Evolutionary conservation across 2,797 vertebrate genomes (phyloP).

Genomic region (Falco naumanni): DNA sequence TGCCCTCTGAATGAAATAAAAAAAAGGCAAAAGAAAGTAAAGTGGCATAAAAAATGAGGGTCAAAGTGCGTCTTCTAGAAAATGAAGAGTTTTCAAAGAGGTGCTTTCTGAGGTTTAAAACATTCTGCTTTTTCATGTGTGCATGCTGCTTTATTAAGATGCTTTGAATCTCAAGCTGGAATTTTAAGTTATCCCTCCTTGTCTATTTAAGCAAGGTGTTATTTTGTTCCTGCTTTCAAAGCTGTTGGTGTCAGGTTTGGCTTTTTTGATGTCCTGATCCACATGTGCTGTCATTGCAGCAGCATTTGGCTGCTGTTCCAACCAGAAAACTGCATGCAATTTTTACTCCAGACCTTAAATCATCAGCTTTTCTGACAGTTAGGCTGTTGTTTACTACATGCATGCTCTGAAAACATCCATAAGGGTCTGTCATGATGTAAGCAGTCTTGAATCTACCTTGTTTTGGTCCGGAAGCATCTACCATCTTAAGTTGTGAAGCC

Average conservation of each 20-base stretch:
- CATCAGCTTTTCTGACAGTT: background rate
- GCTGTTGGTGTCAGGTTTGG: background rate
- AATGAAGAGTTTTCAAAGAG: background rate
- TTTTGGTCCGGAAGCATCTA: background rate
- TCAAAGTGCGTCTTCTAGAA: background rate
- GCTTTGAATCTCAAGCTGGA: constrained; percentile 12
- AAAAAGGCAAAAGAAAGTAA: background rate
- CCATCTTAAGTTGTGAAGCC: background rate
- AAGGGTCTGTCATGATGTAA: background rate
- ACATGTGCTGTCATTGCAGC: background rate
- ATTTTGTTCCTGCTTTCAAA: constrained; percentile 55
- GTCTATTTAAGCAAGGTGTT: background rate
- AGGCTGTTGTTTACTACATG: background rate
- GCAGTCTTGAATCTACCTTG: background rate
- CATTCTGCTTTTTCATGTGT: background rate
- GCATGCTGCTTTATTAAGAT: background rate
- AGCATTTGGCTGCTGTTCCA: background rate
- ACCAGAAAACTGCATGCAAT: accelerated
- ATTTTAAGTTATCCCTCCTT: background rate
- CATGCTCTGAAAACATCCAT: background rate
- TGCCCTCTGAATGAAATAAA: background rate
- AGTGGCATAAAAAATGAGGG: background rate
- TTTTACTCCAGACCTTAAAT: background rate
- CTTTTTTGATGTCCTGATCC: constrained; percentile 38
- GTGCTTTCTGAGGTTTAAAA: background rate